Base-by-base conservation (phyloP, 2,888 invertebrate genomes). In the Caenorhabditis wallacei region DNA sequence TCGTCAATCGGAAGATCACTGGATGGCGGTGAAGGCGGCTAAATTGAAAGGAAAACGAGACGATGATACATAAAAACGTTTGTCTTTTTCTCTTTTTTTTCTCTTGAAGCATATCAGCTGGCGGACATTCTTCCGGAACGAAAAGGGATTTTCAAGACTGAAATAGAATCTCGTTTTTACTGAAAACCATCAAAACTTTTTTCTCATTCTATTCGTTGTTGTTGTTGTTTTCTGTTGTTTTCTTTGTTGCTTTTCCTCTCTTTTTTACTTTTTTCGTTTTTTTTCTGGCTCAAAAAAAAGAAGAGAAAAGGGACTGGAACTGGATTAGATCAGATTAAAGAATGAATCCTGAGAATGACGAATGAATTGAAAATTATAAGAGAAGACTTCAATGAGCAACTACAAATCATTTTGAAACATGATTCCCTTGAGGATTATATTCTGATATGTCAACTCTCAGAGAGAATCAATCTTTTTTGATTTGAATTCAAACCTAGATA, bases 11-110 rank as follows among this genome's bases (percentile, higher is more conserved):
- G 26, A n/a, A 22, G 72, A 59, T 69, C 51, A 63, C 43, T 46
- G 24, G 64, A 66, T 66, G 66, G 75, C 57, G 64, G 64, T 46
- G 74, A 56, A 48, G 74, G 75, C 75, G 66, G 75, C 74, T 48
- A 57, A 57, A 75, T 75, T 75, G 74, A 75, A 75, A 75, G 66
- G 57, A 66, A 66, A 66, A 43, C 53, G 61, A 66, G 66, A 74
- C 57, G 75, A 68, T 66, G 75, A 66, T 66, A 75, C 75, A 75
- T 75, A 75, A 75, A 74, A 75, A 75, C 66, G 75, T 56, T 54
- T 63, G 72, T 74, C 72, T 75, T 59, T 24, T 68, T 24, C 11
- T 51, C 43, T 56, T 13, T 51, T 53, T 56, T 59, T 18, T 35
- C 7, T 59, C 75, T 66, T 51, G 75, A 37, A 40, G 66, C 48